These are phyloP conservation scores for Saxidomus purpurata DNA, from an alignment of 1,140 invertebrate genomes.

Conservation along the genomic window DNA sequence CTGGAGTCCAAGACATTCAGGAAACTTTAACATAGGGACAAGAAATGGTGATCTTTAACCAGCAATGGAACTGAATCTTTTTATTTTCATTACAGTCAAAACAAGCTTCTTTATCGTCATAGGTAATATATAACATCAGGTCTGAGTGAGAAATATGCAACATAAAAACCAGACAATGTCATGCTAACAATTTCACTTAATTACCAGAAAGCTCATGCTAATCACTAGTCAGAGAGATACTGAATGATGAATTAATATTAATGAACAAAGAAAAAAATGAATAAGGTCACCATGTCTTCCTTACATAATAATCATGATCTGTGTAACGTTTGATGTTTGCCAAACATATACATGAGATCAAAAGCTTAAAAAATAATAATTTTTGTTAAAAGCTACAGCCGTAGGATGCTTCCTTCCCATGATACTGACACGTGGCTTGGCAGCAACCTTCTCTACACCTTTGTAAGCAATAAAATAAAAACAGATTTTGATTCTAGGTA, in stretches of 20 bases:
- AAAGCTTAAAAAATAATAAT: constrained; percentile 26
- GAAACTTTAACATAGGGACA: too few species aligned
- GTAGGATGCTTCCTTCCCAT: background rate
- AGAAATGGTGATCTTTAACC: too few species aligned
- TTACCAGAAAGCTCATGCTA: background rate
- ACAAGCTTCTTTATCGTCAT: too few species aligned
- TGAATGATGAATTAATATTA: background rate
- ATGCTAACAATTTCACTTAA: background rate
- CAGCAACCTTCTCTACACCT: background rate
- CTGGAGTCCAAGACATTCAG: too few species aligned
- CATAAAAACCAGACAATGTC: constrained; percentile 25
- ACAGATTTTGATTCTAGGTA: background rate
- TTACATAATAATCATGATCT: constrained; percentile 30
- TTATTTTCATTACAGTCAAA: too few species aligned
- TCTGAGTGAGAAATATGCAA: too few species aligned
- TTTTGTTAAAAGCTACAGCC: constrained; percentile 11
- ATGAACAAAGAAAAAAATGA: background rate
- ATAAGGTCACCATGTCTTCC: constrained; percentile 1
- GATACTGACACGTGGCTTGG: constrained; percentile 34
- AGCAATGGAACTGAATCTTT: too few species aligned
- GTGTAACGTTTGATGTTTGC: background rate
- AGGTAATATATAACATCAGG: too few species aligned
- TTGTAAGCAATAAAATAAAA: constrained; percentile 35
- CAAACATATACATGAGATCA: background rate
- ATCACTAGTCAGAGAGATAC: background rate